Conservation (phyloP, 2,113 vertebrate genomes). For the Petroica traversi region DNA sequence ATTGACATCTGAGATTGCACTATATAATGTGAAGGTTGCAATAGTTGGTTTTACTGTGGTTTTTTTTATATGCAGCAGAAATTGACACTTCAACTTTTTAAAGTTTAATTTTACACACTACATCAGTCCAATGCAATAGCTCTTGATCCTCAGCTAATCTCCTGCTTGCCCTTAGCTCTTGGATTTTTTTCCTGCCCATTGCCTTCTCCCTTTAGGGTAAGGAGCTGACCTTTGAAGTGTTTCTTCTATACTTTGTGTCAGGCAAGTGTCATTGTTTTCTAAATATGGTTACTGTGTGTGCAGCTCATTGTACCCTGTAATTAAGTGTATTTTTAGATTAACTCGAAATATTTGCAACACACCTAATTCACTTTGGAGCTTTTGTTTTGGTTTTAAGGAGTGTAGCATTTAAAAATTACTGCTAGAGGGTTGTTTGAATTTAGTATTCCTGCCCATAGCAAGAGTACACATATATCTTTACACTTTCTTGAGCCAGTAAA, state of each 20-base stretch:
- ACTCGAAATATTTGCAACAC: neutral
- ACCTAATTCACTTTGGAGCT: neutral
- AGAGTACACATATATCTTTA: neutral
- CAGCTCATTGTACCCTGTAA: neutral
- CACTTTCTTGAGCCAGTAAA: neutral
- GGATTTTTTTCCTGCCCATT: neutral
- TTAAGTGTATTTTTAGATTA: neutral
- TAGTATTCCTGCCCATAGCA: neutral
- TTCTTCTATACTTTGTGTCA: neutral
- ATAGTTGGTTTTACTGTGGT: neutral
- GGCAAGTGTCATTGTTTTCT: neutral
- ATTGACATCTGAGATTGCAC: neutral
- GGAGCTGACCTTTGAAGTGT: neutral
- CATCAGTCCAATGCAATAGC: neutral
- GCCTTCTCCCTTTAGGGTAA: neutral
- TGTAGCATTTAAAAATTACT: neutral
- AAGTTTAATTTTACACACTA: neutral
- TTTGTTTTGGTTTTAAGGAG: neutral
- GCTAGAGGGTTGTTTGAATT: neutral
- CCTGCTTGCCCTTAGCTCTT: neutral
- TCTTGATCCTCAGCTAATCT: neutral
- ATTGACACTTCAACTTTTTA: neutral
- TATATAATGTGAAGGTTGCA: slow-evolving; percentile 11
- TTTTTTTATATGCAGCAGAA: neutral
- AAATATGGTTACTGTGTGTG: neutral